Conservation (phyloP, 2,113 vertebrate genomes). For the Semnornis frantzii region DNA sequence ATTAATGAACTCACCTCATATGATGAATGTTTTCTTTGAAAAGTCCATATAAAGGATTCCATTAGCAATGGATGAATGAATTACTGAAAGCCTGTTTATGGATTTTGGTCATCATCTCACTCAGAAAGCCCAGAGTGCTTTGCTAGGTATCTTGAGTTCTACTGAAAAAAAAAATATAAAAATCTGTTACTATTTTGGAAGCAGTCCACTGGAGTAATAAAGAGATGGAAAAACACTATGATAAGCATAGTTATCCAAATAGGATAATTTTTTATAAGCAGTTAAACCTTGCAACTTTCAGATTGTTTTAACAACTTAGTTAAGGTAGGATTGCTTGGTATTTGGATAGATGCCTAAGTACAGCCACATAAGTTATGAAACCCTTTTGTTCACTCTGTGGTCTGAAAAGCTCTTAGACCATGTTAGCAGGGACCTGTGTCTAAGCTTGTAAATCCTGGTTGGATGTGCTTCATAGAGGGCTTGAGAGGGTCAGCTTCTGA, state of each 20-base stretch:
- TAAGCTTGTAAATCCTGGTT: constrained; percentile 20
- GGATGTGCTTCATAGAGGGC: background rate
- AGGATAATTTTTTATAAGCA: background rate
- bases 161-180: background rate
- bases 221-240: background rate
- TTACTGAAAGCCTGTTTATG: background rate
- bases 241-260: constrained; percentile 1
- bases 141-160: background rate
- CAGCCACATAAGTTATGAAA: background rate
- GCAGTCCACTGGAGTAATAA: background rate
- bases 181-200: constrained; percentile 7
- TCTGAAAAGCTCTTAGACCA: background rate
- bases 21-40: background rate
- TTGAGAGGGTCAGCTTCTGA: background rate
- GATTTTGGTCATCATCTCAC: background rate
- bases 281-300: background rate
- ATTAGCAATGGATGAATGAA: background rate
- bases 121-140: background rate
- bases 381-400: background rate
- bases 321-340: background rate
- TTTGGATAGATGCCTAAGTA: background rate
- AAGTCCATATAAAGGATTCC: background rate
- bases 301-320: constrained; percentile 3
- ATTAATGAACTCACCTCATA: background rate
- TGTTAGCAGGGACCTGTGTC: background rate